Base-by-base conservation (phyloP, 2,888 invertebrate genomes). In the Sminthurides aquaticus region DNA sequence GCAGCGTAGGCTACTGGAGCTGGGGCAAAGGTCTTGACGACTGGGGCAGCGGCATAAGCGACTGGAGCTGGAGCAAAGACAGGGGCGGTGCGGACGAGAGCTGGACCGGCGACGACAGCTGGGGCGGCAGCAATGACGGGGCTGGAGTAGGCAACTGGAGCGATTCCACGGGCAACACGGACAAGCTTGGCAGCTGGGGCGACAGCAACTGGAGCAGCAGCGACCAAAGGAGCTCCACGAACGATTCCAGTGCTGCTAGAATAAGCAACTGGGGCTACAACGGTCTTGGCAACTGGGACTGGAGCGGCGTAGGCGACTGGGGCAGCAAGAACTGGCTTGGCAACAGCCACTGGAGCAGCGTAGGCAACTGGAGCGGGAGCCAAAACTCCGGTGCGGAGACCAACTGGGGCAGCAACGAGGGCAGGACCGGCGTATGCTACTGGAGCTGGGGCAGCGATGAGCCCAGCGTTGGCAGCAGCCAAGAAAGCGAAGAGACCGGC, bases 391-490 rank as follows among this genome's bases (percentile, higher is more conserved):
- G 58, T n/a, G n/a, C n/a, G n/a, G n/a, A n/a, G n/a, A n/a, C n/a
- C 58, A 15, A 43, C 59, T 8, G 55, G 62, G 25, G 62, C 56
- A 57, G 57, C 57, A 57, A 24, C 11, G 3, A 25, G n/a, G n/a
- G n/a, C 57, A 22, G 57, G 57, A 25, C 22, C 57, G 22, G 55
- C 22, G 8, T 25, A 26, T 18, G 29, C n/a, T n/a, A n/a, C n/a
- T n/a, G n/a, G n/a, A n/a, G 25, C 49, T 62, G 61, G 61, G 29
- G 54, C 61, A 8, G 52, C 62, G 18, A 62, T n/a, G 28, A 62
- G 62, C 34, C 62, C 62, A 43, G 62, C 62, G 55, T 55, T 62
- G 56, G 62, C 62, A n/a, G 28, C 62, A 43, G 67, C 67, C 58
- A n/a, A n/a, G n/a, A n/a, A n/a, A n/a, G n/a, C n/a, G n/a, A n/a